These are phyloP conservation scores for Paracanthobrama guichenoti DNA, from an alignment of 2,113 vertebrate species.

Conservation along the genomic window DNA sequence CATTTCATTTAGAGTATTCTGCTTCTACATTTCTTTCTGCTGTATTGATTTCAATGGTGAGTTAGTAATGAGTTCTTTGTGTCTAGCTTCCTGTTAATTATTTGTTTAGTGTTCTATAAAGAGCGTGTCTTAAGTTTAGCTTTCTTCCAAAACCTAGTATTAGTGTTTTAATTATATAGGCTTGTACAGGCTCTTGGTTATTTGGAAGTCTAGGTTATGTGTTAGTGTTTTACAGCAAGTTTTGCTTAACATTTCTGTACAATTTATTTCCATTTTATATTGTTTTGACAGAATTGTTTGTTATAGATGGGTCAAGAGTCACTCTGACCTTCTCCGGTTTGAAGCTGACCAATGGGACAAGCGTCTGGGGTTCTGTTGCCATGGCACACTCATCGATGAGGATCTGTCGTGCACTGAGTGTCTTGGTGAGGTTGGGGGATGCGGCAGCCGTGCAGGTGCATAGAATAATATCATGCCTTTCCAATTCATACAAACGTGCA, in stretches of 20 bases:
- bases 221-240: not conserved
- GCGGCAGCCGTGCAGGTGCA: constrained; percentile 75
- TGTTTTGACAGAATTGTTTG: not conserved
- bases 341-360: constrained; percentile 79
- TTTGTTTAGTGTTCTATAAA: not conserved
- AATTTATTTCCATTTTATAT: not conserved
- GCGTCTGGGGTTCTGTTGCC: constrained; percentile 83
- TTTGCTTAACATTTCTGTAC: not conserved
- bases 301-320: not conserved
- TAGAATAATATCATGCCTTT: constrained; percentile 69
- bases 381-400: constrained; percentile 82
- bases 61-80: not conserved
- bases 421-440: not conserved
- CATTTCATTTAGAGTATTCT: not conserved
- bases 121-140: not conserved
- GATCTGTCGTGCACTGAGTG: constrained; percentile 69
- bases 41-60: not conserved
- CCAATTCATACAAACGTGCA: constrained; percentile 65
- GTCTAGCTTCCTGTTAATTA: not conserved
- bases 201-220: not conserved
- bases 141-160: not conserved
- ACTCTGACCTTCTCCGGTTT: constrained; percentile 70
- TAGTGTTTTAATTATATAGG: not conserved
- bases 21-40: not conserved
- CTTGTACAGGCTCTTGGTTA: not conserved